phyloP scores from a whole-genome alignment of 2,113 vertebrate species.

The Cavia porcellus region DNA sequence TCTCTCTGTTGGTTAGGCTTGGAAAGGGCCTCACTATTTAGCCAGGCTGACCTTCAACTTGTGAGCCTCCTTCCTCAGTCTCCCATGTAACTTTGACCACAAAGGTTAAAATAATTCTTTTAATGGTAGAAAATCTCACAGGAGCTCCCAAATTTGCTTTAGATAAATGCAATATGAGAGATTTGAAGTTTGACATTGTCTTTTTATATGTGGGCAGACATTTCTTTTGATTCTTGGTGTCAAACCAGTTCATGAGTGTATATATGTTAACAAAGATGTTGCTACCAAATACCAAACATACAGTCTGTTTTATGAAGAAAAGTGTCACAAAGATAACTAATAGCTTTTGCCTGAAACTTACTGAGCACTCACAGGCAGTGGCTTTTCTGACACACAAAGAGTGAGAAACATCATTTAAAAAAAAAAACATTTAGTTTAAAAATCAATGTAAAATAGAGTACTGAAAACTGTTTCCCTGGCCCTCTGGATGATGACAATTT shows the following conservation, averaged over 20 bases:
- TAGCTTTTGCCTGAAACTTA: not conserved
- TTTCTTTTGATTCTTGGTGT: not conserved
- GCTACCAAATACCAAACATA: not conserved
- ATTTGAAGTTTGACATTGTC: not conserved
- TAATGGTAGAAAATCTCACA: not conserved
- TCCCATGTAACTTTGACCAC: not conserved
- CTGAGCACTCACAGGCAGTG: not conserved
- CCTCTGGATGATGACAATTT: not conserved
- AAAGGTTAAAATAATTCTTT: not conserved
- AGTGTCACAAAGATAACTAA: not conserved
- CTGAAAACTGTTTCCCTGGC: not conserved
- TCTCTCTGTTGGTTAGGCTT: no score
- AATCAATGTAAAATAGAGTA: not conserved
- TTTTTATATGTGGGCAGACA: not conserved
- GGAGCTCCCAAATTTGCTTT: not conserved
- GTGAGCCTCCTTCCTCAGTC: not conserved
- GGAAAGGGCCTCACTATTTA: not conserved
- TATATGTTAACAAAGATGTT: not conserved
- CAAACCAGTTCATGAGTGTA: not conserved
- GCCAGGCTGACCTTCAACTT: not conserved
- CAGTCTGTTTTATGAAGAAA: not conserved
- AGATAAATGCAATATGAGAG: not conserved
- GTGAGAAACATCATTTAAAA: not conserved
- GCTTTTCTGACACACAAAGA: not conserved
- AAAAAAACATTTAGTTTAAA: not conserved